A percentile compares a stretch with the other conserved stretches of the same genome.
These are phyloP conservation scores for Drosophila repletoides DNA, from an alignment of 1,140 invertebrate genomes.

Conservation along the genomic window DNA sequence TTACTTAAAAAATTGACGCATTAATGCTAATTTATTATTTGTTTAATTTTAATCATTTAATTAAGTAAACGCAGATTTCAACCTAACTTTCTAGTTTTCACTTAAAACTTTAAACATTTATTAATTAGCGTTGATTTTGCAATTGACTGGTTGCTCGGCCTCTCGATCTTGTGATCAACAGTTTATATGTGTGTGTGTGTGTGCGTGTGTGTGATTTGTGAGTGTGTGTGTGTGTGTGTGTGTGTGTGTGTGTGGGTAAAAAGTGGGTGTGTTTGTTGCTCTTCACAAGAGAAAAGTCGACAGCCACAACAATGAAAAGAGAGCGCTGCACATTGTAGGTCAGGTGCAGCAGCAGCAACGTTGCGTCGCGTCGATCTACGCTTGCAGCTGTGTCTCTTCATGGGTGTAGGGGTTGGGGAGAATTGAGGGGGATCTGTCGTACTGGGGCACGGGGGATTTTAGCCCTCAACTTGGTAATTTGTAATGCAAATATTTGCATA, in stretches of 20 bases:
- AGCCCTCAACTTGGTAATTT: slow-evolving; percentile 48
- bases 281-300: slow-evolving; percentile 46
- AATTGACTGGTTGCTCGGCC: no score
- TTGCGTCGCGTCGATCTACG: slow-evolving; percentile 1
- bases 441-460: background rate
- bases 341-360: slow-evolving; percentile 51
- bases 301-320: slow-evolving; percentile 26
- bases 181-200: background rate
- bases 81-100: slow-evolving; percentile 41
- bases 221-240: background rate
- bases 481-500: slow-evolving; percentile 75
- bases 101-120: slow-evolving; percentile 14
- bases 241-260: slow-evolving; percentile 15
- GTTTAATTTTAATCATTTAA: background rate
- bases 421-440: no score
- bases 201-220: slow-evolving; percentile 9
- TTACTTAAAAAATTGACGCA: no score
- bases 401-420: background rate
- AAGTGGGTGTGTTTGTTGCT: slow-evolving; percentile 69
- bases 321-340: slow-evolving; percentile 52
- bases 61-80: background rate
- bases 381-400: slow-evolving; percentile 32
- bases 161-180: slow-evolving; percentile 18
- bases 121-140: slow-evolving; percentile 32
- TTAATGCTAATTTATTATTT: no score